A percentile compares a stretch with the other conserved stretches of the same genome.
phyloP scores from a whole-genome alignment of 2,113 vertebrate species.

The Cricetomys ansorgei region DNA sequence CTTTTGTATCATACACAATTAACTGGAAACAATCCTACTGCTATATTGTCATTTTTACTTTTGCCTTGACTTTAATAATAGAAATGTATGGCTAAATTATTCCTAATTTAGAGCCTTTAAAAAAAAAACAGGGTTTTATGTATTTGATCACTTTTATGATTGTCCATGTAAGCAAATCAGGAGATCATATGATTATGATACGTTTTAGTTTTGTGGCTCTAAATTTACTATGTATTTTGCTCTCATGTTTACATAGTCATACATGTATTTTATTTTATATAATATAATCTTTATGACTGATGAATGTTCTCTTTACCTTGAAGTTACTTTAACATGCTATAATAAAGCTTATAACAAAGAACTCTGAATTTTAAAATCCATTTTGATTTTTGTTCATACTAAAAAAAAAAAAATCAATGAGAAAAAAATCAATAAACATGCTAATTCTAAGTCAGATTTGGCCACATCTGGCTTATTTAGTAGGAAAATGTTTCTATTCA shows the following conservation, averaged over 20 bases:
- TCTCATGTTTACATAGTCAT: neutral
- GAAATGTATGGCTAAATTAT: neutral
- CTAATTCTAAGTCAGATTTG: neutral
- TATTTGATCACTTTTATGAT: conserved; percentile 1
- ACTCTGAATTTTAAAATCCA: neutral
- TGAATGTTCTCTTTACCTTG: neutral
- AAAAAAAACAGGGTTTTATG: conserved; percentile 11
- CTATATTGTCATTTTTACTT: neutral
- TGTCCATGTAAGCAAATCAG: neutral
- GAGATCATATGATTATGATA: neutral
- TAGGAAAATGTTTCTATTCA: neutral
- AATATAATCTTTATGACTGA: neutral
- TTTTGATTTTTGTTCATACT: neutral
- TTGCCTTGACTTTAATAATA: conserved; percentile 9
- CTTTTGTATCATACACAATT: neutral
- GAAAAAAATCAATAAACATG: neutral
- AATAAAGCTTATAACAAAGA: conserved; percentile 28
- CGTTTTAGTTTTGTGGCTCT: neutral
- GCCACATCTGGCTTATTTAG: neutral
- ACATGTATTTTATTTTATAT: neutral
- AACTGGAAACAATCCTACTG: neutral
- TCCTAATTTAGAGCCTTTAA: neutral
- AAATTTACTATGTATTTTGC: neutral
- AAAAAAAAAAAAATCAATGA: neutral
- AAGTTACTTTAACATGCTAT: conserved; percentile 9